Percentiles rank a stretch among this genome's conserved stretches.
These are phyloP conservation scores for Brachyrhaphis roseni DNA, from an alignment of 2,797 vertebrate genomes.

Conservation along the genomic window DNA sequence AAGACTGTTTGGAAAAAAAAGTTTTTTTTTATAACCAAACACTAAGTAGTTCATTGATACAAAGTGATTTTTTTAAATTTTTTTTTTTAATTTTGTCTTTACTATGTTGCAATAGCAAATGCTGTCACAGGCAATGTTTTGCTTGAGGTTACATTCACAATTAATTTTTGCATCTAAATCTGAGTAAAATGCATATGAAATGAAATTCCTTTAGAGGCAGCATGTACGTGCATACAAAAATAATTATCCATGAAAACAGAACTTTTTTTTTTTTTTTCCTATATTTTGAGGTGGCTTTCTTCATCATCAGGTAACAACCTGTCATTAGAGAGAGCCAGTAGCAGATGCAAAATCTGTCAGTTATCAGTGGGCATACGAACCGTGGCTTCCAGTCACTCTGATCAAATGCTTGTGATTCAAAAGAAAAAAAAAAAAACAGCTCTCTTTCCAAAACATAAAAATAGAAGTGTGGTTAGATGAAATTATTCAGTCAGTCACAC, in stretches of 20 bases:
- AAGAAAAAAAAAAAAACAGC: constrained; percentile 19
- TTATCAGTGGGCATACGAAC: constrained; percentile 10
- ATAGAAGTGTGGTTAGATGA: constrained; percentile 35
- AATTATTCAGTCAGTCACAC: constrained; percentile 30
- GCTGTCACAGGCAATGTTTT: background rate
- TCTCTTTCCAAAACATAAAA: constrained; percentile 26
- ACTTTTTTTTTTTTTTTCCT: background rate
- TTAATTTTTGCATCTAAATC: background rate
- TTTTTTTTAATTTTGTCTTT: background rate
- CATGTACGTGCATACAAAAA: background rate
- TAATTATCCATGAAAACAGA: background rate
- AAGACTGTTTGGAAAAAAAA: background rate
- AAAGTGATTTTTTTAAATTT: too few species aligned
- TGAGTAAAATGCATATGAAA: background rate
- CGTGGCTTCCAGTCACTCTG: constrained; percentile 14
- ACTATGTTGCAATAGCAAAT: background rate
- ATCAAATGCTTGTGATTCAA: constrained; percentile 40
- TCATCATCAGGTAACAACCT: constrained; percentile 2
- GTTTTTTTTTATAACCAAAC: background rate
- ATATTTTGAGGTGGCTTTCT: background rate
- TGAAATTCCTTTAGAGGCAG: background rate
- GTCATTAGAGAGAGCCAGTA: constrained; percentile 17
- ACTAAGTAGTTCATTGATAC: background rate
- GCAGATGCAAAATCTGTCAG: constrained; percentile 28
- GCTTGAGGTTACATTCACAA: background rate